A percentile compares a stretch with the other conserved stretches of the same genome.
Conservation (phyloP, 1,140 invertebrate genomes). For the Drosophila simulans region DNA sequence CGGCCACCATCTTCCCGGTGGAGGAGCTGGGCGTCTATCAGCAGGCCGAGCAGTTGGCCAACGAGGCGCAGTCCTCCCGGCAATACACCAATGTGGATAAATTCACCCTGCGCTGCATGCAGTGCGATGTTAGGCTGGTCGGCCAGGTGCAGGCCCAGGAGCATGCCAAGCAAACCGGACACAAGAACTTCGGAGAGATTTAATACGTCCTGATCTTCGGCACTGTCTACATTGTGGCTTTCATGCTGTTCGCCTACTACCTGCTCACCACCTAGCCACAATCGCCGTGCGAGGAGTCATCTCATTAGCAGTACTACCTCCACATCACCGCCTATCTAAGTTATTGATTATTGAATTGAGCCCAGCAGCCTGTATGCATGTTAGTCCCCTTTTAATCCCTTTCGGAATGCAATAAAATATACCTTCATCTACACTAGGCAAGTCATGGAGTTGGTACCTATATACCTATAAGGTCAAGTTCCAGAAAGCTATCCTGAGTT, state of each 20-base stretch:
- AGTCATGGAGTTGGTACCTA: neutral
- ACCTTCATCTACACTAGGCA: constrained; percentile 55
- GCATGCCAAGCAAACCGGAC: constrained; percentile 94
- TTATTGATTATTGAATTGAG: constrained; percentile 17
- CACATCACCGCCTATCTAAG: constrained; percentile 32
- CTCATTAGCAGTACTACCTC: constrained; percentile 46
- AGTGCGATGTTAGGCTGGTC: constrained; percentile 90
- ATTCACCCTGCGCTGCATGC: constrained; percentile 93
- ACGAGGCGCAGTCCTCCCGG: constrained; percentile 93
- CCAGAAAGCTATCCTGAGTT: too few relatives aligned
- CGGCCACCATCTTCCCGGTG: constrained; percentile 92
- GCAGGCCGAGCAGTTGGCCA: constrained; percentile 93
- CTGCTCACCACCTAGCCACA: constrained; percentile 73
- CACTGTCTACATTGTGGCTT: constrained; percentile 78
- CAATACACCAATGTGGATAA: constrained; percentile 95
- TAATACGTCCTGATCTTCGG: constrained; percentile 85
- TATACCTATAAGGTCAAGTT: too few relatives aligned
- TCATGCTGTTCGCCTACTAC: constrained; percentile 80
- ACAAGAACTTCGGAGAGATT: constrained; percentile 95
- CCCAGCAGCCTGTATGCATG: constrained; percentile 16
- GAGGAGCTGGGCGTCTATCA: constrained; percentile 90
- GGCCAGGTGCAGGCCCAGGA: constrained; percentile 92
- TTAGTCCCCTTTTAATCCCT: constrained; percentile 35
- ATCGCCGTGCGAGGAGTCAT: constrained; percentile 7
- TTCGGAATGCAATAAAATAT: constrained; percentile 59